These are phyloP conservation scores for Tribolium madens DNA, from an alignment of 1,140 invertebrate genomes.

Conservation along the genomic window DNA sequence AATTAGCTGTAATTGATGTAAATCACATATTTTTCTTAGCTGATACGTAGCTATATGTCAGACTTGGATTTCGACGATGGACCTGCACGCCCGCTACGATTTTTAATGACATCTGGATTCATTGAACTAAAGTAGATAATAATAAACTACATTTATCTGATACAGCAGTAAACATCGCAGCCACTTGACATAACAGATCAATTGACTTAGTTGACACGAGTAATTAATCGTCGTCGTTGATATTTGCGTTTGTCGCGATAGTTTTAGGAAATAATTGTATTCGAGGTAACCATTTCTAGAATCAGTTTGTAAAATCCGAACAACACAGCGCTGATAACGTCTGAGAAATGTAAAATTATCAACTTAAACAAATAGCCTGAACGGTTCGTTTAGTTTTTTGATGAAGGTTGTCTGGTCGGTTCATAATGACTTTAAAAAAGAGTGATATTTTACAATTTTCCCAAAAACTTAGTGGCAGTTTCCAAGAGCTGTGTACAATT, in stretches of 20 bases:
- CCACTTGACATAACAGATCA: constrained; percentile 10
- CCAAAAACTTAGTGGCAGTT: constrained; percentile 53
- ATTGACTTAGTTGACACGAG: constrained; percentile 21
- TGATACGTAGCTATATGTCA: too few relatives aligned
- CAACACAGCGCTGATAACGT: constrained; percentile 12
- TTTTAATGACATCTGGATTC: background rate
- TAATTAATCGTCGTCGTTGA: constrained; percentile 1
- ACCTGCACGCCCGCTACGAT: background rate
- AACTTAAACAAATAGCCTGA: constrained; percentile 28
- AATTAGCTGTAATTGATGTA: background rate
- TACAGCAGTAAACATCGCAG: background rate
- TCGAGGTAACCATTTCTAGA: constrained; percentile 18
- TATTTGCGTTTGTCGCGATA: background rate
- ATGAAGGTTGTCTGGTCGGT: background rate
- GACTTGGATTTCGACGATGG: background rate
- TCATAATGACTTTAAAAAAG: constrained; percentile 40
- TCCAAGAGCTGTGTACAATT: constrained; percentile 55
- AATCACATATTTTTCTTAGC: background rate
- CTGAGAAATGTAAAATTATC: constrained; percentile 22
- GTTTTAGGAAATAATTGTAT: constrained; percentile 1
- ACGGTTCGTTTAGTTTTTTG: constrained; percentile 13
- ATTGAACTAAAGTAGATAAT: constrained; percentile 21
- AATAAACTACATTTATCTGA: constrained; percentile 1
- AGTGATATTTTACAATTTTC: constrained; percentile 50
- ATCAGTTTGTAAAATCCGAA: background rate